These are phyloP conservation scores for Sphyrna mokarran DNA, from an alignment of 2,113 vertebrate genomes.

Conservation along the genomic window DNA sequence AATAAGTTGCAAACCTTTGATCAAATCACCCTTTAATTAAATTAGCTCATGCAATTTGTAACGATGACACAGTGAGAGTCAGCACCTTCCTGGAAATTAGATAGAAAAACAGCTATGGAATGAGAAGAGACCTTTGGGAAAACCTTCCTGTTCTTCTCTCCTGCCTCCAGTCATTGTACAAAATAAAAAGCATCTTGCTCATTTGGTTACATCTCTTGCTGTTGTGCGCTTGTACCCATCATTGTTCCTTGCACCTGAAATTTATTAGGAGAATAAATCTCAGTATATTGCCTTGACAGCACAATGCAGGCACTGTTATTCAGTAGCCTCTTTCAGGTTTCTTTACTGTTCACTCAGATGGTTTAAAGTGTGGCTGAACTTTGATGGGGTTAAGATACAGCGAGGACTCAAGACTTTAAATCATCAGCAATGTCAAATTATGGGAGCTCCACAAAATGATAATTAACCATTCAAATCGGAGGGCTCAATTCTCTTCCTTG, in stretches of 20 bases:
- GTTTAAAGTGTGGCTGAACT: not conserved
- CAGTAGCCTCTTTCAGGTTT: not conserved
- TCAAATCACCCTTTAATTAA: not conserved
- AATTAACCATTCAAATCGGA: not conserved
- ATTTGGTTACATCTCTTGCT: not conserved
- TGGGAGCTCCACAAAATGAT: not conserved
- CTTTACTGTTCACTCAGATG: not conserved
- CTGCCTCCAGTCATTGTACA: not conserved
- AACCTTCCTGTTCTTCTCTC: not conserved
- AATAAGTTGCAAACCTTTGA: not conserved
- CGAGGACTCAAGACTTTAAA: not conserved
- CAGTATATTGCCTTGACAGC: not conserved
- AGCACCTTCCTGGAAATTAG: not conserved
- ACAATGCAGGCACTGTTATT: not conserved
- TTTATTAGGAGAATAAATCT: constrained; percentile 3
- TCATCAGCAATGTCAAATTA: not conserved
- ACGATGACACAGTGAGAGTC: not conserved
- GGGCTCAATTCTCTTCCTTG: not conserved
- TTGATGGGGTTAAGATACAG: not conserved
- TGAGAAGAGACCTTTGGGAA: not conserved
- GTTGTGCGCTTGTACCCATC: not conserved
- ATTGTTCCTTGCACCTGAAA: not conserved
- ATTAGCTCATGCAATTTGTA: not conserved
- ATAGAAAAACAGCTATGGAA: not conserved
- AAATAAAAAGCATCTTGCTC: not conserved